phyloP scores from a whole-genome alignment of 2,797 vertebrate genomes.

The Sebastes reedi region DNA sequence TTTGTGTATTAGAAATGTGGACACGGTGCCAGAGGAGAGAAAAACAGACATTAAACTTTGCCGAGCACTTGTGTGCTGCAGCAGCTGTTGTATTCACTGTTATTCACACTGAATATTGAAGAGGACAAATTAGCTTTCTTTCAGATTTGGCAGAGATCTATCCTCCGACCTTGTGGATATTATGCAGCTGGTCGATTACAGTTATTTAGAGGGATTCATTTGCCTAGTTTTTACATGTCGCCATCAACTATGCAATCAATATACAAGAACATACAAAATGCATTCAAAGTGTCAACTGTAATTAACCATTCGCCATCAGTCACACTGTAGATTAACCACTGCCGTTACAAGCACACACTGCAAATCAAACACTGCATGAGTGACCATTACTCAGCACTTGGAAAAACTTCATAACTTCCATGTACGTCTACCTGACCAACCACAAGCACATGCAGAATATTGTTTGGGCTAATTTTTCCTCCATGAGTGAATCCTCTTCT shows the following conservation, averaged over 20 bases:
- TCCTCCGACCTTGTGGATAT: background rate
- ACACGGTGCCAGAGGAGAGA: background rate
- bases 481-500: no score
- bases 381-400: background rate
- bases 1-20: background rate
- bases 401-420: background rate
- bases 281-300: background rate
- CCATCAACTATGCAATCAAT: background rate
- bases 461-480: background rate
- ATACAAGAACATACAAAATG: background rate
- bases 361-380: background rate
- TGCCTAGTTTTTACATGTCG: background rate
- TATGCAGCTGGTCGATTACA: background rate
- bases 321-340: background rate
- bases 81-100: constrained; percentile 17
- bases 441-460: background rate
- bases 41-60: constrained; percentile 1
- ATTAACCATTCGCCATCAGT: background rate
- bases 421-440: background rate
- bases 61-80: background rate
- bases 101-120: background rate
- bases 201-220: background rate
- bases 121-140: constrained; percentile 8
- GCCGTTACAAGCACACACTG: background rate
- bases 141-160: background rate